Base-by-base conservation (phyloP, 1,140 invertebrate species). In the Drosophila pseudoananassae region DNA sequence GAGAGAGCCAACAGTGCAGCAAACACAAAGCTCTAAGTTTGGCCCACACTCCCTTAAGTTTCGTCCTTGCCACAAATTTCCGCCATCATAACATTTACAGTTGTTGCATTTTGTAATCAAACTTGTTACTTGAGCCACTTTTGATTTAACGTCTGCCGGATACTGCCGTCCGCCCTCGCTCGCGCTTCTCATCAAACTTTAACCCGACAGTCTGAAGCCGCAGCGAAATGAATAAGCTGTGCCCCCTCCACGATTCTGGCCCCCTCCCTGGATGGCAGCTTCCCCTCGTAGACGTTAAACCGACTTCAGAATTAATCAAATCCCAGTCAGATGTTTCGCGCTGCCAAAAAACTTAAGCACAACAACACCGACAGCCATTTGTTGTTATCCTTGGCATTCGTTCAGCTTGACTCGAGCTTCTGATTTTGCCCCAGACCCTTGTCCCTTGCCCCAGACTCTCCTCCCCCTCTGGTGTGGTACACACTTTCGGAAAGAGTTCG, bases 291-390 rank as follows among this genome's bases (percentile, higher is more conserved):
- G 81, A 79, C 78, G 82, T 87, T 87, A 87, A 85, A 85, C 82
- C 82, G 82, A 85, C 82, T 85, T 85, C 78, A 85, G 82, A 85
- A 85, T 85, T 85, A 85, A 85, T 85, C 82, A 85, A 85, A 85
- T 85, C 78, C 82, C 60, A 85, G 82, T 85, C 82, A 85, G 82
- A 85, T 85, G 81, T 85, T 85, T 84, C 73, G 81, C 81, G 82
- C 73, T 85, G 78, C 82, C 82, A 87, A 85, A 85, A 85, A 85
- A 87, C 82, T 85, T 85, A 80, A 87, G 78, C 69, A 84, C 72
- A 87, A 83, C 72, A 76, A 76, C 72, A 76, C 51, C 52, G 72
- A 61, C 63, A 76, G 61, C 61, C 56, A 80, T 49, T 81, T 77
- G 68, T 80, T 82, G 78, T 82, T 82, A 82, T 74, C 74, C 59